A percentile compares a stretch with the other conserved stretches of the same genome.
Evolutionary conservation across 2,888 invertebrate species (phyloP).

Genomic region (Apomyelois bistriatella): DNA sequence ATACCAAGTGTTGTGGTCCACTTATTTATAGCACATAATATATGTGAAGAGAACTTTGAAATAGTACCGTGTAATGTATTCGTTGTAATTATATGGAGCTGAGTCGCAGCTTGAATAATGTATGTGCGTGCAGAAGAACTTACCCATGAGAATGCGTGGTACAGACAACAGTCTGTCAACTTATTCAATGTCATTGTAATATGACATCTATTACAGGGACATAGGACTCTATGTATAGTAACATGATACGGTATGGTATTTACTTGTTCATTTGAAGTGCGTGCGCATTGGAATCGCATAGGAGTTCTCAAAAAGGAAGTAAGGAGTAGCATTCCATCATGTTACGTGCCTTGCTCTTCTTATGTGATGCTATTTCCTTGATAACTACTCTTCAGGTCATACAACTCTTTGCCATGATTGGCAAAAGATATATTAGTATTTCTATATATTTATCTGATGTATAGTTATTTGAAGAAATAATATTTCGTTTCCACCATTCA

Average conservation of each 20-base stretch:
- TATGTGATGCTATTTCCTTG: too few species aligned
- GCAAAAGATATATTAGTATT: too few species aligned
- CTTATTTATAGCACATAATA: conserved; percentile 47
- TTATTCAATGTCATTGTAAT: not conserved
- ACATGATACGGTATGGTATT: not conserved
- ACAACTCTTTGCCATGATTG: too few species aligned
- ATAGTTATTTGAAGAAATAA: too few species aligned
- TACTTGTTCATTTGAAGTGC: not conserved
- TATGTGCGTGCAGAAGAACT: conserved; percentile 34
- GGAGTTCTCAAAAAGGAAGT: not conserved
- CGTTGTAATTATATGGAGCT: conserved; percentile 57
- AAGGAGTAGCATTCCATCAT: not conserved
- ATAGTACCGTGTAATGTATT: conserved; percentile 46
- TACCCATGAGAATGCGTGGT: not conserved
- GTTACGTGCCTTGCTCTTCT: not conserved
- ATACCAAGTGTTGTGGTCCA: conserved; percentile 23
- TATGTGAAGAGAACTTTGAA: conserved; percentile 44
- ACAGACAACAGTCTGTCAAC: not conserved
- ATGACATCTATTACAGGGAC: not conserved
- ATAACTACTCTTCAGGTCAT: too few species aligned
- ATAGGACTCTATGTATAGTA: not conserved
- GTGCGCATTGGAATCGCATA: not conserved
- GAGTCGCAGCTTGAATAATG: conserved; percentile 53
- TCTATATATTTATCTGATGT: too few species aligned
- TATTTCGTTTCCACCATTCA: too few species aligned